A percentile compares a stretch with the other conserved stretches of the same genome.
phyloP scores from a whole-genome alignment of 2,888 invertebrate species.

The Malthinus flaveolus region DNA sequence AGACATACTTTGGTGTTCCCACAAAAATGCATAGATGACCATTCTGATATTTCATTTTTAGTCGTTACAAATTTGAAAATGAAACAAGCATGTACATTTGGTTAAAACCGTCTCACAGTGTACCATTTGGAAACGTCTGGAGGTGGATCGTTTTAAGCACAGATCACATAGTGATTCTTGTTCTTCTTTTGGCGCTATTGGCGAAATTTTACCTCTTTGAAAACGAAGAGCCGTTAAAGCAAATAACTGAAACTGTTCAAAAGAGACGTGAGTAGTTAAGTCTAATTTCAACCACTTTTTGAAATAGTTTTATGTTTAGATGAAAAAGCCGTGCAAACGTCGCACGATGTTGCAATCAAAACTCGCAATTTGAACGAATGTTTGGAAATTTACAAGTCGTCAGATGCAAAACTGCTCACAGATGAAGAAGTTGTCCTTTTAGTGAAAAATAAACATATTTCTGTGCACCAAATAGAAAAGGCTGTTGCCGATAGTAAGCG shows the following conservation, averaged over 20 bases:
- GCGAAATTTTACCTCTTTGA: conserved; percentile 56
- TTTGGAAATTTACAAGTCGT: conserved; percentile 71
- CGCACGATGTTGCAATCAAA: background rate
- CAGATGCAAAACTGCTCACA: conserved; percentile 70
- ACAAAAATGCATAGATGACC: no score
- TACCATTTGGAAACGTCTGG: conserved; percentile 7
- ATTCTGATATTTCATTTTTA: background rate
- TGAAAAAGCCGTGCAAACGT: background rate
- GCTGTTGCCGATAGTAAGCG: conserved; percentile 82
- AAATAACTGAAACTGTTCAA: background rate
- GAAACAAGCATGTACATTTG: background rate
- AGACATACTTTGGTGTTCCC: no score
- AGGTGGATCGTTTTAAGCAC: conserved; percentile 86
- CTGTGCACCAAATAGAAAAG: conserved; percentile 84
- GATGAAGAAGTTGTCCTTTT: conserved; percentile 85
- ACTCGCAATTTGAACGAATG: conserved; percentile 64
- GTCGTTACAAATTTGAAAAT: background rate
- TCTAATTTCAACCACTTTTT: background rate
- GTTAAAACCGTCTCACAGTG: background rate
- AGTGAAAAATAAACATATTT: conserved; percentile 79
- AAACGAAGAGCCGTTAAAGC: background rate
- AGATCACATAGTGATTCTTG: conserved; percentile 87
- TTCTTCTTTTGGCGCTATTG: conserved; percentile 78
- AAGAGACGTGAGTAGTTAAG: background rate
- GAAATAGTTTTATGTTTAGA: background rate